Evolutionary conservation across 1,140 invertebrate species (phyloP).

Genomic region (Tribolium castaneum): DNA sequence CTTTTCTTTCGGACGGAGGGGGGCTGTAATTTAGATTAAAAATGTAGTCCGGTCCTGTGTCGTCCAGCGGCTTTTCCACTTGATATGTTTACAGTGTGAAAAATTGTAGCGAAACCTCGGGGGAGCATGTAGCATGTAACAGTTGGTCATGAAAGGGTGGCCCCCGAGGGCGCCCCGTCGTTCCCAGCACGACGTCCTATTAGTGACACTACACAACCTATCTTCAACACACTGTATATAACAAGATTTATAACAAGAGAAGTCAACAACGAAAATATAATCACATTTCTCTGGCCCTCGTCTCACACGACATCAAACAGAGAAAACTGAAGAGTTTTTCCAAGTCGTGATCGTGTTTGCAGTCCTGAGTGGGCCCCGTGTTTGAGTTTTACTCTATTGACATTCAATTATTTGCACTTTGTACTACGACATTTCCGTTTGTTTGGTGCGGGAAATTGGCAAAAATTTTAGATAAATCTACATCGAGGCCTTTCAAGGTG

Average conservation of each 20-base stretch:
- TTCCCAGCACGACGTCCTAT: slow-evolving; percentile 41
- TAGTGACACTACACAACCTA: slow-evolving; percentile 45
- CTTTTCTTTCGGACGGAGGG: not conserved
- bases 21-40: too few species aligned
- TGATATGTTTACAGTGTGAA: slow-evolving; percentile 21
- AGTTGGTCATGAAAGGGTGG: slow-evolving; percentile 41
- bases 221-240: slow-evolving; percentile 26
- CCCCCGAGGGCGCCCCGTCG: slow-evolving; percentile 1
- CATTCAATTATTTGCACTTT: slow-evolving; percentile 34
- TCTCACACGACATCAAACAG: too few species aligned
- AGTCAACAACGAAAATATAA: slow-evolving; percentile 24
- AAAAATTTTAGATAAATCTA: not conserved
- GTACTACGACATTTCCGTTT: slow-evolving; percentile 15
- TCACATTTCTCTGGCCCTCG: not conserved
- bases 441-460: not conserved
- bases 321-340: slow-evolving; percentile 11
- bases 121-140: slow-evolving; percentile 38
- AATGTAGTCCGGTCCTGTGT: not conserved
- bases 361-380: slow-evolving; percentile 48
- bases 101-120: slow-evolving; percentile 6
- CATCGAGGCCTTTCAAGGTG: too few species aligned
- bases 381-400: slow-evolving; percentile 35
- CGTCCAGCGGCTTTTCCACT: slow-evolving; percentile 5
- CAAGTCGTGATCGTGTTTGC: slow-evolving; percentile 49
- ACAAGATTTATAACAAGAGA: slow-evolving; percentile 25